Base-by-base conservation (phyloP, 2,888 invertebrate genomes). In the Drosophila monieri region DNA sequence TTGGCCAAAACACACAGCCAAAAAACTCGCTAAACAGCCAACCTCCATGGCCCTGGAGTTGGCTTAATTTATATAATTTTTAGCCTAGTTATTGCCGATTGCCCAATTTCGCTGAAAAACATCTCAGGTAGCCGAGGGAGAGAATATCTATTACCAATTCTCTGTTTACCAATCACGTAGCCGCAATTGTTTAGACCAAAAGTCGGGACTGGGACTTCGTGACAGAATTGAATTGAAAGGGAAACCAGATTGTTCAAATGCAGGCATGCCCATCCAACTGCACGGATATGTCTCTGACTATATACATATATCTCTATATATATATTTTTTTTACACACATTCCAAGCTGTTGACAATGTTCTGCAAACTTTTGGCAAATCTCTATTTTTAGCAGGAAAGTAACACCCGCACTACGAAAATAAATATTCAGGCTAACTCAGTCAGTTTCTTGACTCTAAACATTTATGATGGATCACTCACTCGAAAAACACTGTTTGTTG, bases 221-320 rank as follows among this genome's bases (percentile, higher is more conserved):
- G 78, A 78, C 78, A 52, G 80, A 78, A 78, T 77, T 80, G 68
- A 69, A 69, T 80, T 55, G 66, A 81, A 81, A 76, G 77, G 74
- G 72, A 78, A 74, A 77, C 69, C 66, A 78, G 79, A 77, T 74
- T 74, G 66, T 27, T 57, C 41, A 18, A 43, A 18, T 49, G 41
- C 39, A 44, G 18, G 39, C 60, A 15, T 12, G 39, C 52, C 35
- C 18, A 15, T 14, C n/a, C 9, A 9, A 46, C 1, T 25, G 46
- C 23, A 25, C 21, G 25, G 23, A 23, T 44, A 44, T 12, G 44
- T n/a, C 12, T 10, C 25, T 6, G 18, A 23, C 4, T 30, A 27
- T 30, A 10, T 14, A 25, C 15, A 47, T 12, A 32, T 35, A 51
- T 32, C 5, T 23, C 23, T 10, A 25, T 46, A 15, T 41, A 12